Percentiles rank a stretch among this genome's conserved stretches.
Conservation (phyloP, 1,140 invertebrate genomes). For the Macrobrachium nipponense region DNA sequence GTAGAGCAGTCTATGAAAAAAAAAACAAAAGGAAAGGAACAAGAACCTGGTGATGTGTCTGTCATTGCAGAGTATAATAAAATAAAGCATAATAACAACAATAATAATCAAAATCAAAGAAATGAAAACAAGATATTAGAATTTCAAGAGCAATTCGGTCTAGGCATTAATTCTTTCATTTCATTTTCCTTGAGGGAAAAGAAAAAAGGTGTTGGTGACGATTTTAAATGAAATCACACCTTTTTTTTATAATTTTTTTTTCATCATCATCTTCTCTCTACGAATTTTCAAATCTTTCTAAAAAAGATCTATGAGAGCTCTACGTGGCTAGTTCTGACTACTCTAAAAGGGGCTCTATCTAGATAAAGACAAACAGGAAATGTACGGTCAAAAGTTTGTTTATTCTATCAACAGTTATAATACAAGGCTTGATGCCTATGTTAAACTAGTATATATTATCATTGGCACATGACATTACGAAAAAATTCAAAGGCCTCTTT, state of each 20-base stretch:
- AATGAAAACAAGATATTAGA: no score
- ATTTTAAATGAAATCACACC: neutral
- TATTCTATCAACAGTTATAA: constrained; percentile 63
- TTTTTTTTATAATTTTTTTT: neutral
- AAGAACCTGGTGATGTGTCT: no score
- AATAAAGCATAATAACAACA: no score
- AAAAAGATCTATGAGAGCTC: constrained; percentile 49
- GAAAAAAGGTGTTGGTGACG: neutral
- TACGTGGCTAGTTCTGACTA: constrained; percentile 46
- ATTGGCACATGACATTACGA: constrained; percentile 62
- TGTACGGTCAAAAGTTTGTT: constrained; percentile 60
- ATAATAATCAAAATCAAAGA: no score
- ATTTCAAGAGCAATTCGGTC: no score
- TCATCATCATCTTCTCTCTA: neutral
- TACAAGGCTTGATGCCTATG: constrained; percentile 62
- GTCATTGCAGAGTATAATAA: no score
- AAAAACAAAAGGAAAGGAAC: no score
- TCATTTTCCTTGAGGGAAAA: no score
- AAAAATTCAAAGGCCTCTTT: constrained; percentile 55
- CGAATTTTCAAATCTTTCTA: constrained; percentile 21
- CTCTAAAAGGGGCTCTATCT: constrained; percentile 60
- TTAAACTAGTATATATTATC: constrained; percentile 57
- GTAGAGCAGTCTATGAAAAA: no score
- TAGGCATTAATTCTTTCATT: no score
- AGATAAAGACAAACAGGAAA: constrained; percentile 63